Conservation (phyloP, 2,797 vertebrate species). For the Notoglanidium macrostoma region DNA sequence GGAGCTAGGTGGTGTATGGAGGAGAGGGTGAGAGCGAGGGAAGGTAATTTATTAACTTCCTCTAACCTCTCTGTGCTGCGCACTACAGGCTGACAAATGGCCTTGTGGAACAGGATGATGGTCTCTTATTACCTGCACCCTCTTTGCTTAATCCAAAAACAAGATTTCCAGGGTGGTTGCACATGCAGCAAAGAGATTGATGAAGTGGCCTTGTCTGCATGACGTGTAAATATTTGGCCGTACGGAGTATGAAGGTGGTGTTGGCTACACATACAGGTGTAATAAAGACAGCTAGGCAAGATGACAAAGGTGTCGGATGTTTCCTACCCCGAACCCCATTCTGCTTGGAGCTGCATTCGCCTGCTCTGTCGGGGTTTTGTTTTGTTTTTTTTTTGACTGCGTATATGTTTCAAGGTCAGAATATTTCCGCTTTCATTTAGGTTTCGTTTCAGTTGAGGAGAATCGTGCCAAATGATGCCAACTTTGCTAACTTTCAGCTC, state of each 20-base stretch:
- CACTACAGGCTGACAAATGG: constrained; percentile 68
- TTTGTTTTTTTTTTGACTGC: not conserved
- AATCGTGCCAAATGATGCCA: not conserved
- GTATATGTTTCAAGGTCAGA: not conserved
- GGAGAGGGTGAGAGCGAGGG: constrained; percentile 44
- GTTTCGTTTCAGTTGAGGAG: not conserved
- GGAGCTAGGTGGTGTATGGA: constrained; percentile 30
- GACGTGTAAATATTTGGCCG: constrained; percentile 66
- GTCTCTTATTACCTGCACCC: constrained; percentile 69
- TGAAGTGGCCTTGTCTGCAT: constrained; percentile 64
- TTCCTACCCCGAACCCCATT: not conserved
- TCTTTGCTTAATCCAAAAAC: constrained; percentile 78
- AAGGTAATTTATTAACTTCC: constrained; percentile 60
- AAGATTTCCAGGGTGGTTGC: constrained; percentile 68
- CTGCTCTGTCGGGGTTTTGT: not conserved
- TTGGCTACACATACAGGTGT: constrained; percentile 16
- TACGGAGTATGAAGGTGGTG: constrained; percentile 24
- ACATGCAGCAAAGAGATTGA: constrained; percentile 68
- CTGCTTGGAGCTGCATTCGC: not conserved
- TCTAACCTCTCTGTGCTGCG: constrained; percentile 58
- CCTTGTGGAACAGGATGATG: constrained; percentile 69
- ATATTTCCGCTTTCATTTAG: not conserved
- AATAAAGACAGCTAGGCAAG: constrained; percentile 30
- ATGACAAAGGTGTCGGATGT: constrained; percentile 17
- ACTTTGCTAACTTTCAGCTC: constrained; percentile 26